Conservation (phyloP, 1,140 invertebrate species). For the Aphelenchoides fujianensis region DNA sequence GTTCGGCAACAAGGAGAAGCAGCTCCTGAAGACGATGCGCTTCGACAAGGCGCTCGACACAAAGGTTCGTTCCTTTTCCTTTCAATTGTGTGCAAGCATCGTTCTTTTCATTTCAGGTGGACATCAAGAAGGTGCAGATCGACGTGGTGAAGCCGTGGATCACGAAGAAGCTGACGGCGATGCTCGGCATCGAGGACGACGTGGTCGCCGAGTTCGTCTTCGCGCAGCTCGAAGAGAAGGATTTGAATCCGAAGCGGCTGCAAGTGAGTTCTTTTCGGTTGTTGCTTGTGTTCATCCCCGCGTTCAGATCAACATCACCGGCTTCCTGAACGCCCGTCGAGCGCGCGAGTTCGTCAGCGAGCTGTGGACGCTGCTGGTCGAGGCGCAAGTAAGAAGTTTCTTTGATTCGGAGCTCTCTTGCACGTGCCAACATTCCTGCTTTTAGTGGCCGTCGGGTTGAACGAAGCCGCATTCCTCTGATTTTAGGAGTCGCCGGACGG, state of each 20-base stretch:
- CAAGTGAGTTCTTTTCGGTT: slow-evolving; percentile 24
- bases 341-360: slow-evolving; percentile 94
- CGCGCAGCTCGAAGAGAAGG: slow-evolving; percentile 82
- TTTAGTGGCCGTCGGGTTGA: background rate
- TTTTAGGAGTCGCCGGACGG: slow-evolving; percentile 31
- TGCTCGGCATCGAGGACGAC: slow-evolving; percentile 94
- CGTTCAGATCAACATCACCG: slow-evolving; percentile 92
- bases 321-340: slow-evolving; percentile 96
- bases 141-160: slow-evolving; percentile 99
- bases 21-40: slow-evolving; percentile 95
- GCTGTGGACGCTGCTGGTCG: slow-evolving; percentile 87
- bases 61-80: slow-evolving; percentile 70
- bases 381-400: slow-evolving; percentile 71
- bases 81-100: slow-evolving; percentile 13
- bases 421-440: background rate
- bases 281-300: background rate
- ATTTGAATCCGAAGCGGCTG: slow-evolving; percentile 94
- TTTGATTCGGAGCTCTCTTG: background rate
- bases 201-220: slow-evolving; percentile 97
- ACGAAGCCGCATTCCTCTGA: too few relatives aligned
- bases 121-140: slow-evolving; percentile 95
- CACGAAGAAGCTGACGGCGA: slow-evolving; percentile 86
- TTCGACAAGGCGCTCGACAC: slow-evolving; percentile 85
- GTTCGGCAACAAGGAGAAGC: slow-evolving; percentile 98
- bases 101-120: slow-evolving; percentile 78